These are phyloP conservation scores for Muntiacus reevesi DNA, from an alignment of 2,113 vertebrate genomes.

Conservation along the genomic window DNA sequence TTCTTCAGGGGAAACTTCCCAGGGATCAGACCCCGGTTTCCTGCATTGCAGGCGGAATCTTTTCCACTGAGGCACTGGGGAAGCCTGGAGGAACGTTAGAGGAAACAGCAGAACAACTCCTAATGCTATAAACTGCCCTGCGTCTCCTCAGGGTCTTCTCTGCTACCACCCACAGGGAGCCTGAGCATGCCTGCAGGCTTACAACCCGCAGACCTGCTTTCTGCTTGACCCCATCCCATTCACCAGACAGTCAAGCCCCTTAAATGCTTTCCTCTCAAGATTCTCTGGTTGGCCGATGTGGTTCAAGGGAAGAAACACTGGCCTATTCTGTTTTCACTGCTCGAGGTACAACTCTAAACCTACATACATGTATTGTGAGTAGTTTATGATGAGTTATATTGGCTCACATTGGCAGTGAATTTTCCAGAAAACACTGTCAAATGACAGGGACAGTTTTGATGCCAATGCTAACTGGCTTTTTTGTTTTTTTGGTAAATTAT, in stretches of 20 bases:
- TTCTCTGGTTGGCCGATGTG: not conserved
- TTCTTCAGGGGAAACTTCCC: not conserved
- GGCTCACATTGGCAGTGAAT: not conserved
- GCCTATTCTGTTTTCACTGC: not conserved
- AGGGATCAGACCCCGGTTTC: not conserved
- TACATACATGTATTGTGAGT: not conserved
- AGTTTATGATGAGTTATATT: not conserved
- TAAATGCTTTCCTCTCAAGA: not conserved
- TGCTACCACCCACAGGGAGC: not conserved
- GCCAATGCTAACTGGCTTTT: not conserved
- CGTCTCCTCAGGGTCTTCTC: conserved; percentile 43
- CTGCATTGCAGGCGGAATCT: not conserved
- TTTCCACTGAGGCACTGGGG: not conserved
- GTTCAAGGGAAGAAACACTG: not conserved
- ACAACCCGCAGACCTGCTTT: not conserved
- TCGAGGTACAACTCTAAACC: not conserved
- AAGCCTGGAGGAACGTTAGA: not conserved
- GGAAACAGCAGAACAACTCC: conserved; percentile 40
- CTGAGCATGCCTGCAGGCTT: not conserved
- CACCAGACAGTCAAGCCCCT: not conserved
- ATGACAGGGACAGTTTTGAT: not conserved
- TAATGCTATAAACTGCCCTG: conserved; percentile 48
- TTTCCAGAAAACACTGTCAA: not conserved
- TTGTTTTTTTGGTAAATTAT: not conserved
- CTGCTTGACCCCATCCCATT: not conserved